phyloP scores from a whole-genome alignment of 2,113 vertebrate species.

The Ramphastos sulfuratus region DNA sequence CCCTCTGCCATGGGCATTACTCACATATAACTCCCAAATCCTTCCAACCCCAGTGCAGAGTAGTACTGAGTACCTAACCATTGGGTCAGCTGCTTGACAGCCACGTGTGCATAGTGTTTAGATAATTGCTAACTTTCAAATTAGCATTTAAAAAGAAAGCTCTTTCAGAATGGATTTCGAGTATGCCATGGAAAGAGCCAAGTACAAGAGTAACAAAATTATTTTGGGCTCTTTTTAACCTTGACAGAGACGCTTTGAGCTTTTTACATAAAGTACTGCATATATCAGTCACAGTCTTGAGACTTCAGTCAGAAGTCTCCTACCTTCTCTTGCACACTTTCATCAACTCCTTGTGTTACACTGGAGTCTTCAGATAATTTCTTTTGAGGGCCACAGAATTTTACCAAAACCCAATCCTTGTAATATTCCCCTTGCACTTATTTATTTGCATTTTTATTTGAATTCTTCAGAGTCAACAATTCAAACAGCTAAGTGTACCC shows the following conservation, averaged over 20 bases:
- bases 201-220: neutral
- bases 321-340: neutral
- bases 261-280: neutral
- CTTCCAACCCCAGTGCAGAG: neutral
- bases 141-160: neutral
- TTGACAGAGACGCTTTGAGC: neutral
- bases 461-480: neutral
- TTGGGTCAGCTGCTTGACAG: neutral
- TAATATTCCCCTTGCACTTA: neutral
- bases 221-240: neutral
- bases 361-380: neutral
- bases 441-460: neutral
- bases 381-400: neutral
- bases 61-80: accelerated
- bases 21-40: neutral
- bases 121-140: neutral
- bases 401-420: neutral
- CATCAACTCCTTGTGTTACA: neutral
- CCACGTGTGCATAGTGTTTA: neutral
- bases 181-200: neutral
- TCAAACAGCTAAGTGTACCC: neutral
- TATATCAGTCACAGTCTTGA: neutral
- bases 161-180: neutral
- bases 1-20: accelerated
- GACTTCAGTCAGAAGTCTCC: neutral